These are phyloP conservation scores for Tenualosa ilisha DNA, from an alignment of 2,797 vertebrate species.

Conservation along the genomic window DNA sequence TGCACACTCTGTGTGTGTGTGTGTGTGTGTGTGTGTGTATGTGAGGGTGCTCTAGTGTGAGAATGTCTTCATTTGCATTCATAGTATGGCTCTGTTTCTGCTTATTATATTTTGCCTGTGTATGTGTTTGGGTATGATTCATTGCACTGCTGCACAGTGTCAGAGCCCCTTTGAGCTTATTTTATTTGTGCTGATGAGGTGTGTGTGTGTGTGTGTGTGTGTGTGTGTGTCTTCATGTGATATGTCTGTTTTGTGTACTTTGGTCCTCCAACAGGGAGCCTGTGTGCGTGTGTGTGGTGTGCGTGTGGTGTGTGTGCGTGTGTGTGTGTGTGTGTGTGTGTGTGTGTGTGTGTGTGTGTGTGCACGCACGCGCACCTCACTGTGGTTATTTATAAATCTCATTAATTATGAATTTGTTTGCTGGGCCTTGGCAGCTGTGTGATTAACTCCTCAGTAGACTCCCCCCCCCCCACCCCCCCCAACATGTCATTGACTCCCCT, in stretches of 20 bases:
- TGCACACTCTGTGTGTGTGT: neutral
- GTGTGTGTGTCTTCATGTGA: neutral
- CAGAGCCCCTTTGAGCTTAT: constrained; percentile 15
- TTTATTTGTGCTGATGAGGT: constrained; percentile 22
- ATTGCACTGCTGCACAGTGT: constrained; percentile 4
- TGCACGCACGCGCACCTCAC: neutral
- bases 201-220: neutral
- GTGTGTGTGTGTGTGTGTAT: neutral
- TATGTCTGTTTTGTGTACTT: neutral
- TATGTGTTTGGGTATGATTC: neutral
- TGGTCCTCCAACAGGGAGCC: neutral
- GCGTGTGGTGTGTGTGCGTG: constrained; percentile 4
- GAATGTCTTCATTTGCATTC: neutral
- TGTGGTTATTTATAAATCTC: constrained; percentile 24
- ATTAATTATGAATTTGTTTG: constrained; percentile 27
- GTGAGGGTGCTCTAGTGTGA: neutral
- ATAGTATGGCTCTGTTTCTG: neutral
- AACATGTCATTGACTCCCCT: neutral
- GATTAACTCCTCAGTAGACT: constrained; percentile 17
- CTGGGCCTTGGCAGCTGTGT: constrained; percentile 10
- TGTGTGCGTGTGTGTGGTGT: neutral
- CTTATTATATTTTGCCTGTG: neutral
- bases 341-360: constrained; percentile 12
- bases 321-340: neutral
- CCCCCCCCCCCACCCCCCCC: neutral